Evolutionary conservation across 2,888 invertebrate genomes (phyloP).

Genomic region (Temnothorax ravouxi): DNA sequence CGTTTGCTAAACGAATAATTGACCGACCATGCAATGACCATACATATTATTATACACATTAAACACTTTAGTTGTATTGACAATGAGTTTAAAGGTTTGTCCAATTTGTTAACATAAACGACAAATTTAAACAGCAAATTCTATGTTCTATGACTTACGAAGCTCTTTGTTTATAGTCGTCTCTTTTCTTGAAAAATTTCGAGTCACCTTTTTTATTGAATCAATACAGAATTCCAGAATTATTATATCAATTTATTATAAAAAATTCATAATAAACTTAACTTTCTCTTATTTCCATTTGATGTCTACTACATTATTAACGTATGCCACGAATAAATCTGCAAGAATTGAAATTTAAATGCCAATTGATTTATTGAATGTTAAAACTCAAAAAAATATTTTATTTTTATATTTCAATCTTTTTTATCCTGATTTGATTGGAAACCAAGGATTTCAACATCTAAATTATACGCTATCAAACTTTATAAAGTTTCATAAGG

Average conservation of each 20-base stretch:
- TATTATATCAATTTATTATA: background rate
- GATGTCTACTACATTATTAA: background rate
- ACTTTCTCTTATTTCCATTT: background rate
- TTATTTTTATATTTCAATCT: background rate
- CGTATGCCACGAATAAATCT: background rate
- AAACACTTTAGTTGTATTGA: slow-evolving; percentile 3
- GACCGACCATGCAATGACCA: background rate
- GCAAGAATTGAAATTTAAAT: background rate
- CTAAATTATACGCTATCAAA: background rate
- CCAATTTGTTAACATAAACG: background rate
- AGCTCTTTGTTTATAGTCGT: background rate
- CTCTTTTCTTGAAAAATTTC: background rate
- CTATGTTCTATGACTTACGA: background rate
- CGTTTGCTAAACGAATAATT: background rate
- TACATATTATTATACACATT: background rate
- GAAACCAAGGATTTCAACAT: background rate
- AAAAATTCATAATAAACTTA: background rate
- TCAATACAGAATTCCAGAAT: background rate
- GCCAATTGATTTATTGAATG: background rate
- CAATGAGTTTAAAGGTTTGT: background rate
- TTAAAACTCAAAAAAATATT: background rate
- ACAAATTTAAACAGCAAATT: background rate
- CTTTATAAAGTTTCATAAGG: background rate
- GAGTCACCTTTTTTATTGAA: background rate
- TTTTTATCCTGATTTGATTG: background rate